These are phyloP conservation scores for Ploceus nigricollis DNA, from an alignment of 2,113 vertebrate genomes.

Conservation along the genomic window DNA sequence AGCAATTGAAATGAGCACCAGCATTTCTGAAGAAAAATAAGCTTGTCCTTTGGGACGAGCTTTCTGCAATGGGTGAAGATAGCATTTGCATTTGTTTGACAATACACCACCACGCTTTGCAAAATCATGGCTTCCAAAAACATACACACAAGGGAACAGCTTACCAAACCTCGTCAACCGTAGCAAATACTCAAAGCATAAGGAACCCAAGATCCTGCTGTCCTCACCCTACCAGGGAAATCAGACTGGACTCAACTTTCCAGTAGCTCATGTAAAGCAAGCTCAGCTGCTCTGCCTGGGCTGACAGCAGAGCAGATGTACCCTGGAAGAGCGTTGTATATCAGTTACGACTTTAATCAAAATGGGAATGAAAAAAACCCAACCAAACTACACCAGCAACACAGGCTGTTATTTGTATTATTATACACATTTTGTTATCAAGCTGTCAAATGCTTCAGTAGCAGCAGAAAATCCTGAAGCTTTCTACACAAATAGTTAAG, in stretches of 20 bases:
- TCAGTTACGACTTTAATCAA: slow-evolving; percentile 1
- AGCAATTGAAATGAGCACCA: neutral
- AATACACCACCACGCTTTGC: neutral
- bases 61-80: neutral
- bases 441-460: slow-evolving; percentile 38
- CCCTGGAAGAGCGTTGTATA: neutral
- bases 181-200: neutral
- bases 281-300: neutral
- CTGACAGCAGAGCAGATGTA: slow-evolving; percentile 15
- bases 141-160: neutral
- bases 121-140: neutral
- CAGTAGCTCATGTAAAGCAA: neutral
- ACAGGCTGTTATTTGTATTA: slow-evolving; percentile 50
- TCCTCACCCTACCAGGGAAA: neutral
- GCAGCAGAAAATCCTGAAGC: neutral
- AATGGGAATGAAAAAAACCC: neutral
- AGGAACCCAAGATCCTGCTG: neutral
- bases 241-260: neutral
- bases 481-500: slow-evolving; percentile 18
- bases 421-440: slow-evolving; percentile 37
- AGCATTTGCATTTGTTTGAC: neutral
- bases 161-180: neutral
- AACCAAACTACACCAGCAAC: neutral
- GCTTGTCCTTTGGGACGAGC: neutral
- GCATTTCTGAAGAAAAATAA: neutral